These are phyloP conservation scores for Acridotheres tristis DNA, from an alignment of 2,797 vertebrate species.

Conservation along the genomic window DNA sequence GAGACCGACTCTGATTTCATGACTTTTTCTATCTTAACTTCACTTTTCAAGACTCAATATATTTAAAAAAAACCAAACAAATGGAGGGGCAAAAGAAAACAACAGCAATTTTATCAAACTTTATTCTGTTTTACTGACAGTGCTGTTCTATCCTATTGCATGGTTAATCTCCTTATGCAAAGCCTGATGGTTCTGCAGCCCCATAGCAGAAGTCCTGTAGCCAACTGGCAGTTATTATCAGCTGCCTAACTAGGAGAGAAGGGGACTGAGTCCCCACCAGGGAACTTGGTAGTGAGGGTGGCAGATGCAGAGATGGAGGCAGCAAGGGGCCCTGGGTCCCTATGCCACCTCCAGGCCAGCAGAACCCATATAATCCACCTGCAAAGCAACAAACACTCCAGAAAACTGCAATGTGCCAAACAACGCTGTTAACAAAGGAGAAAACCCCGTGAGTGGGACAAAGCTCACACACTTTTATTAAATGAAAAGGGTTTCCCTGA, in stretches of 20 bases:
- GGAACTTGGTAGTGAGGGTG: neutral
- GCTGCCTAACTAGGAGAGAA: neutral
- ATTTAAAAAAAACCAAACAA: neutral
- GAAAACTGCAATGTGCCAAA: accelerated
- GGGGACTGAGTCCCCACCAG: accelerated
- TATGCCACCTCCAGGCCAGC: neutral
- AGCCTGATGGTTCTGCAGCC: accelerated
- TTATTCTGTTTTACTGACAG: neutral
- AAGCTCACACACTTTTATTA: neutral
- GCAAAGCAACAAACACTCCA: neutral
- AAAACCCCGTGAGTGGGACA: neutral
- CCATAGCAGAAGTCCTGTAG: neutral
- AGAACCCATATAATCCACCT: neutral
- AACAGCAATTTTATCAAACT: neutral
- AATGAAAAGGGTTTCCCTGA: neutral
- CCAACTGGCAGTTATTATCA: neutral
- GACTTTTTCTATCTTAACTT: neutral
- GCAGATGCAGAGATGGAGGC: neutral
- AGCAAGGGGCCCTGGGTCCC: neutral
- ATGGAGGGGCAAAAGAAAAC: neutral
- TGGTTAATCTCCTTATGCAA: neutral
- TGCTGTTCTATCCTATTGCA: accelerated
- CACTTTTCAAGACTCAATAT: neutral
- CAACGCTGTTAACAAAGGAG: accelerated
- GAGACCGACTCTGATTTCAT: neutral